These are phyloP conservation scores for Spinus pinus DNA, from an alignment of 2,797 vertebrate species.

Conservation along the genomic window DNA sequence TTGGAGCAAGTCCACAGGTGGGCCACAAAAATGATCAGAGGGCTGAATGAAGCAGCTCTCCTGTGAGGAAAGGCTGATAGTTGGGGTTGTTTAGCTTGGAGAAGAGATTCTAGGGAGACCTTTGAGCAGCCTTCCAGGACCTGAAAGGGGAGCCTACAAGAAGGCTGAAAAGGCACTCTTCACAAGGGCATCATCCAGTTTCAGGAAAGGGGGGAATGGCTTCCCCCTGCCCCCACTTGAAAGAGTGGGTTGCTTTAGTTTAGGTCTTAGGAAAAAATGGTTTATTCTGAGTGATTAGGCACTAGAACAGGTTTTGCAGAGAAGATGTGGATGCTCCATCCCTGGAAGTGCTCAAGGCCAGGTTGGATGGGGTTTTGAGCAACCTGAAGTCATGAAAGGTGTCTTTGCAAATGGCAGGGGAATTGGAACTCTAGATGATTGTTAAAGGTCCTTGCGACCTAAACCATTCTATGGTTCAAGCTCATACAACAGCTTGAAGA, in stretches of 20 bases:
- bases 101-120: background rate
- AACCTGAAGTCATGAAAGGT: background rate
- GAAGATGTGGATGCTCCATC: background rate
- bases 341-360: background rate
- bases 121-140: background rate
- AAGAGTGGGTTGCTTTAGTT: background rate
- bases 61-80: background rate
- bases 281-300: background rate
- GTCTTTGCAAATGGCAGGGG: background rate
- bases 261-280: background rate
- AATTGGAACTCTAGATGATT: background rate
- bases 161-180: background rate
- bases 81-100: background rate
- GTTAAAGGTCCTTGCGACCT: background rate
- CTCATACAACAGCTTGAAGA: background rate
- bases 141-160: background rate
- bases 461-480: background rate
- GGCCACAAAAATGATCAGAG: background rate
- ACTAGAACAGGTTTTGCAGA: background rate
- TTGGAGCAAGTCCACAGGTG: accelerated
- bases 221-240: background rate
- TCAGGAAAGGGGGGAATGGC: background rate
- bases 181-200: background rate
- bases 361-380: background rate
- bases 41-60: background rate